Base-by-base conservation (phyloP, 2,888 invertebrate species). In the Camponotus fellah region DNA sequence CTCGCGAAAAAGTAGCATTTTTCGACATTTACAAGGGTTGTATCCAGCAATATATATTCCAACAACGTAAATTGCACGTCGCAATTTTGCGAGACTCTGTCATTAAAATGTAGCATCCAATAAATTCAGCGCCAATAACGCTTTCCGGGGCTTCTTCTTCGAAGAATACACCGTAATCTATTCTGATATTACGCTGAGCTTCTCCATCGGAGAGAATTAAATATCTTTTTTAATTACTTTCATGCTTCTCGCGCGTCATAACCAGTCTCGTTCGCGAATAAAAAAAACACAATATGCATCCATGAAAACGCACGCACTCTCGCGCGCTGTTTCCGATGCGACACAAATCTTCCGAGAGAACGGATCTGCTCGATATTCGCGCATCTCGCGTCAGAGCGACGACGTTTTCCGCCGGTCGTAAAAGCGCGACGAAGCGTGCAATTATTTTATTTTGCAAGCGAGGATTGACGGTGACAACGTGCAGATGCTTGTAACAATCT, bases 211-310 rank as follows among this genome's bases (percentile, higher is more conserved):
- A 2, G 26, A 71, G 60, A 80, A 79, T 79, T 79, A 79, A 69
- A 79, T 79, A 69, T 69, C 79, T 34, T 46, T 80, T 71, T 49
- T 80, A 71, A 80, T 80, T 72, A 60, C 71, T 71, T 71, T 79
- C 60, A 21, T 32, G 77, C 56, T 53, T 53, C 64, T 14, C 66
- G 64, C 64, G n/a, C 69, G 40, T 58, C 26, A 53, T 14, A 56
- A 34, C 43, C 77, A 43, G 69, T 17, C 32, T 58, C 10, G 49
- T n/a, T 53, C 49, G 34, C 56, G 66, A 77, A 65, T 14, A 37
- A 26, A n/a, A 14, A 43, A 6, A 21, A 49, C 43, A 43, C 6
- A 49, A 58, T 43, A 32, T 40, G 17, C 21, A 43, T 21, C 53
- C n/a, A n/a, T 8, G 8, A 53, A 34, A 9, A 32, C 17, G 17